These are phyloP conservation scores for Eristalis pertinax DNA, from an alignment of 2,888 invertebrate genomes.

Conservation along the genomic window DNA sequence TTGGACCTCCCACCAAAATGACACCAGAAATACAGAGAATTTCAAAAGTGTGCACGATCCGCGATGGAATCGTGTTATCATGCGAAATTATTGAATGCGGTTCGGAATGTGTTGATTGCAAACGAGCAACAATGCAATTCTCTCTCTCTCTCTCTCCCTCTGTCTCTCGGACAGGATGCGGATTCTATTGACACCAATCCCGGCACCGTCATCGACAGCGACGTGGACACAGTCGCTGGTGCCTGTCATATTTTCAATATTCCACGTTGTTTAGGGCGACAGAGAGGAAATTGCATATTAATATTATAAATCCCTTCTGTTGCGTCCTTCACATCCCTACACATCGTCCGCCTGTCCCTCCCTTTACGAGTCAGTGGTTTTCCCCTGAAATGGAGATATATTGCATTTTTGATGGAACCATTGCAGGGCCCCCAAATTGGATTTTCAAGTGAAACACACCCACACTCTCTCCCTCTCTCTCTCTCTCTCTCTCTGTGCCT, in stretches of 20 bases:
- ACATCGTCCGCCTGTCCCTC: no score
- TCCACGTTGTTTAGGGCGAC: conserved; percentile 7
- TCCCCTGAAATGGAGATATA: conserved; percentile 48
- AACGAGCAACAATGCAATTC: conserved; percentile 16
- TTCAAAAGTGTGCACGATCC: background rate
- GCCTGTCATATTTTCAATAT: conserved; percentile 40
- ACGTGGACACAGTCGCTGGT: background rate
- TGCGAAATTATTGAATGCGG: conserved; percentile 40
- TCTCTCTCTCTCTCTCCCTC: no score
- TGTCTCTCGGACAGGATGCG: background rate
- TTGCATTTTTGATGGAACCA: conserved; percentile 60
- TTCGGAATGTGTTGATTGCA: conserved; percentile 33
- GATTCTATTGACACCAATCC: conserved; percentile 1
- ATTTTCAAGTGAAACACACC: conserved; percentile 47
- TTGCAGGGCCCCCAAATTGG: conserved; percentile 39
- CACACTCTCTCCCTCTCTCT: background rate
- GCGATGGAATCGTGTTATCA: conserved; percentile 8
- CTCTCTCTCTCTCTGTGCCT: conserved; percentile 4
- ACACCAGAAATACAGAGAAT: background rate
- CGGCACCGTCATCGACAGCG: background rate
- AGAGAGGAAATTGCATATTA: conserved; percentile 44
- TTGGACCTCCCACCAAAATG: background rate
- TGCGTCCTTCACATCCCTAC: background rate
- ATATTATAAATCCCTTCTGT: conserved; percentile 15
- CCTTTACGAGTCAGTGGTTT: background rate